Evolutionary conservation across 2,113 vertebrate species (phyloP), one percentile per base, ranked within the genome.

Genomic region (Siniperca knerii): DNA sequence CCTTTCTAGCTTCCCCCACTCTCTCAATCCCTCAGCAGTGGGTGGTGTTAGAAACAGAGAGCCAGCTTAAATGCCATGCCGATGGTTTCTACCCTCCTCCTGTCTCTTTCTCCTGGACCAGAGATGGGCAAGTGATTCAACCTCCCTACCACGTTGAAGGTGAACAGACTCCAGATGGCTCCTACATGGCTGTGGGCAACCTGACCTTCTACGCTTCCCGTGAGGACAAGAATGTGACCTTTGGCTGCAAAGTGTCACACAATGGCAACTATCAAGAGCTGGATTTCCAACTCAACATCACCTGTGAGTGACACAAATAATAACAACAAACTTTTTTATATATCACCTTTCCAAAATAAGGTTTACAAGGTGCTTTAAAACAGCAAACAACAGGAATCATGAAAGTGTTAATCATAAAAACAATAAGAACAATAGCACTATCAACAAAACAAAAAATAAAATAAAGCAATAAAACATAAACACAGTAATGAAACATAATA

Each of bases 81-180:
- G 85, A 89, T 0, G 89, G 86, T 20, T 96, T 95, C 78, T 93
- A 88, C 70, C 95, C 96, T 40, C 88, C 94, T n/a, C 86, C 92
- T 42, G 91, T 96, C 29, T 83, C 60, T 46, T 96, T 96, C 84
- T 90, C 92, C 67, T 96, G 96, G 96, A 93, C 88, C 66, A 92
- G 85, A 74, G 92, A 83, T 0, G 95, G 92, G 8, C 66, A 72
- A 40, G 84, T 77, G 23, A 83, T 96, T 42, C 76, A 74, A 16
- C 52, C 76, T 44, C 55, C 83, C 35, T 13, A 83, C 29, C 65
- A 77, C 18, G 67, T 85, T 1, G 83, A 93, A 2, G 91, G 23
- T 23, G 92, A 93, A 66, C 83, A 7, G 18, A 90, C 81, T 44
- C 54, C 86, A 5, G 90, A 87, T 44, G 95, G 95, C 1, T 87